Percentiles rank a stretch among this genome's conserved stretches.
phyloP scores from a whole-genome alignment of 2,797 vertebrate genomes.

The Girardinus metallicus region DNA sequence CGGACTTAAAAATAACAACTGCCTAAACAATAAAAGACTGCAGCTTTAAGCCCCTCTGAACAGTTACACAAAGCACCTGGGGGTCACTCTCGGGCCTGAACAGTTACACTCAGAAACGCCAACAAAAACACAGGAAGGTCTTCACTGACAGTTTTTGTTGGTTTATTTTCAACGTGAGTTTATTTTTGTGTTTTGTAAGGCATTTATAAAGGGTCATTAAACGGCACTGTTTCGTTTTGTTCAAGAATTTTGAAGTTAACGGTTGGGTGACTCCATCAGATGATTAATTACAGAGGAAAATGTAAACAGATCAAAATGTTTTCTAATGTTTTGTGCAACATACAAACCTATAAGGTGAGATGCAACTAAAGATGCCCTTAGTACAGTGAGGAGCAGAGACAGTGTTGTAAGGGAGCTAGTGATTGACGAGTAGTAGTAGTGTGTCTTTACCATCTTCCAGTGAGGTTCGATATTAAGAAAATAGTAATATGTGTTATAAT shows the following conservation, averaged over 20 bases:
- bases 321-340: background rate
- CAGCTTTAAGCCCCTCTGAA: conserved; percentile 45
- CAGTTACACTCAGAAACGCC: conserved; percentile 29
- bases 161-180: background rate
- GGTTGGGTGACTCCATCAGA: background rate
- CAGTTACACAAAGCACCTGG: conserved; percentile 36
- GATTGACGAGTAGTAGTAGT: background rate
- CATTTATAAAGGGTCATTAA: background rate
- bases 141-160: conserved; percentile 26
- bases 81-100: conserved; percentile 54
- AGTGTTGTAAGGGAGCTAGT: background rate
- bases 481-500: background rate
- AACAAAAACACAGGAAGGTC: conserved; percentile 36
- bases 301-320: background rate
- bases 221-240: background rate
- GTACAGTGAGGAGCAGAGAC: background rate
- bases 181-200: background rate
- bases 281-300: background rate
- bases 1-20: conserved; percentile 75
- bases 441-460: background rate
- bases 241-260: background rate
- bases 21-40: conserved; percentile 71
- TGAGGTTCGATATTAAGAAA: background rate
- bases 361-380: background rate
- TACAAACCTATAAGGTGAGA: background rate